Conservation (phyloP, 1,140 invertebrate species). For the Colletes gigas region DNA sequence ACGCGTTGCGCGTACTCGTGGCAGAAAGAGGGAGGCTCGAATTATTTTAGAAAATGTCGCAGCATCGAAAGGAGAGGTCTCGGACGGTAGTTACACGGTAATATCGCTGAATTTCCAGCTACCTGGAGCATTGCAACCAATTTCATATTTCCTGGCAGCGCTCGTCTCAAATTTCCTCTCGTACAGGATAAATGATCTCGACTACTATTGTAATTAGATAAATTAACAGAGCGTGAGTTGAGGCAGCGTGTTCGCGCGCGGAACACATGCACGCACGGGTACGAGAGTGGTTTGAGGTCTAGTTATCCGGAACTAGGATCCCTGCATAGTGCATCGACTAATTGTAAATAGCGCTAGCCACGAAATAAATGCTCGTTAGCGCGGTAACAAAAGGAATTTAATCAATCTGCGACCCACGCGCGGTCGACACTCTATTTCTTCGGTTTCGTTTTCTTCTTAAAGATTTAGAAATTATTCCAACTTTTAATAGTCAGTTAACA, state of each 20-base stretch:
- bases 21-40: too few species aligned
- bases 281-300: constrained; percentile 54
- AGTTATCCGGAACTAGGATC: constrained; percentile 52
- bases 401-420: neutral
- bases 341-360: constrained; percentile 39
- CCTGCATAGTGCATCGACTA: constrained; percentile 31
- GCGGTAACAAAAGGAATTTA: constrained; percentile 4
- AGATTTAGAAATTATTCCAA: too few species aligned
- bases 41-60: neutral
- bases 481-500: too few species aligned
- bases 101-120: constrained; percentile 52
- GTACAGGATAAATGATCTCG: constrained; percentile 59
- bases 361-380: constrained; percentile 47
- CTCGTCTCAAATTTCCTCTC: constrained; percentile 59
- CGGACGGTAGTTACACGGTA: constrained; percentile 12
- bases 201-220: constrained; percentile 63
- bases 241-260: constrained; percentile 38
- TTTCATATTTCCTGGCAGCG: constrained; percentile 53
- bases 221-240: constrained; percentile 63
- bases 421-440: neutral
- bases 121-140: constrained; percentile 63
- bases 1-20: too few species aligned
- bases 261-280: constrained; percentile 6
- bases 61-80: neutral
- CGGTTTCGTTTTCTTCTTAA: neutral